Conservation (phyloP, 2,797 vertebrate genomes). For the Eurystomus glaucurus region DNA sequence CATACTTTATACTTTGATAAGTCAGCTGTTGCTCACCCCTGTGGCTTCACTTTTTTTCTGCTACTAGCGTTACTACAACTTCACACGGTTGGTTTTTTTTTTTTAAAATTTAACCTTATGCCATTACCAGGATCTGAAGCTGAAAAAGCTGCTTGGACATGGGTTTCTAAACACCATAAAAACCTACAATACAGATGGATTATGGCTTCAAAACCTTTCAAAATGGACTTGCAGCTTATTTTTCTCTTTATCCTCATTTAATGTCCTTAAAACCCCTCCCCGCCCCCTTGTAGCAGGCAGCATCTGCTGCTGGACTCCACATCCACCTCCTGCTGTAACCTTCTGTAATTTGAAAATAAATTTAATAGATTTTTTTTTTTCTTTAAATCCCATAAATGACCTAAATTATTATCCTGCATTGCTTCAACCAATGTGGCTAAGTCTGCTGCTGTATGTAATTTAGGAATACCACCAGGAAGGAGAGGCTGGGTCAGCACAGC, state of each 20-base stretch:
- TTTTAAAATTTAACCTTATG: neutral
- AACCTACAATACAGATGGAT: neutral
- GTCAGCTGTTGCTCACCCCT: conserved; percentile 24
- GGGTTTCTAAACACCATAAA: neutral
- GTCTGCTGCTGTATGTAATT: neutral
- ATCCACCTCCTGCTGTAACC: neutral
- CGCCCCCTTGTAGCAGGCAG: neutral
- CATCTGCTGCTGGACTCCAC: neutral
- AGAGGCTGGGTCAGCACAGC: accelerated
- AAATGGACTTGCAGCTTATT: neutral
- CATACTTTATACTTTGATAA: conserved; percentile 32
- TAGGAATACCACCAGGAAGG: neutral
- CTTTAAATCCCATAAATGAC: neutral
- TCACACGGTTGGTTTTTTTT: neutral
- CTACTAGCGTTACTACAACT: neutral
- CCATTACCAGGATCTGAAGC: neutral
- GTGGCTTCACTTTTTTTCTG: neutral
- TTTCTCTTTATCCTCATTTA: conserved; percentile 2
- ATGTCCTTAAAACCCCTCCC: neutral
- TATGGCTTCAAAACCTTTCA: conserved; percentile 35
- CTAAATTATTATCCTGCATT: neutral
- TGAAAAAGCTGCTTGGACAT: neutral
- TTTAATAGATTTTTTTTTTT: neutral
- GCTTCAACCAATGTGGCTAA: neutral
- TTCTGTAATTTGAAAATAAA: neutral